Base-by-base conservation (phyloP, 2,888 invertebrate species). In the Sinopyrophorus schimmeli region DNA sequence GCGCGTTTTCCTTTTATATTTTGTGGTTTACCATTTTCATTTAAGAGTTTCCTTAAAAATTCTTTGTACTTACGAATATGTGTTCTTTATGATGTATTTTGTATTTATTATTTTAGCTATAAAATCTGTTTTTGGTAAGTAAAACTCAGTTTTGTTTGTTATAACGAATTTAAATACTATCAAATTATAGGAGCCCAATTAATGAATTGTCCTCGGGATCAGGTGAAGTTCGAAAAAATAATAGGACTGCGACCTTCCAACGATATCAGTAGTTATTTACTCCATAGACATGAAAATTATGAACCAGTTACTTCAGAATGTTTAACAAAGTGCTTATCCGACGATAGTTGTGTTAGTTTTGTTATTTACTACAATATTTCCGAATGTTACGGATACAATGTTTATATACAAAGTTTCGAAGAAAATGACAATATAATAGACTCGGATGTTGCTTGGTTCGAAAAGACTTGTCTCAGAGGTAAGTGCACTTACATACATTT, bases 401-500 rank as follows among this genome's bases (percentile, higher is more conserved):
- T 58, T 46, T 18, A 16, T n/a, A 17, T 47, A 1, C 24, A 30
- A 3, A 38, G 30, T 30, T 23, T 34, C 0, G 21, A 41, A 21
- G 51, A 51, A 30, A 28, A 20, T 26, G 41, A 51, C 1, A 51
- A 40, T 24, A 12, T 51, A n/a, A 69, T 76, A 2, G 82, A 84
- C 60, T 77, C 78, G 28, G 79, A 80, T 58, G 77, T 77, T 3
- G 81, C 80, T 3, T 86, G 82, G 73, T 87, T 83, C 63, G 79
- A 79, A 57, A 83, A 83, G 71, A 77, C 79, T 32, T 87, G 86
- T 63, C 66, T 83, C 53, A 72, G 76, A 70, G 76, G 82, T 81
- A 69, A 66, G 5, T 26, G n/a, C n/a, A n/a, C n/a, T n/a, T n/a
- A n/a, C n/a, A n/a, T n/a, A n/a, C n/a, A n/a, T n/a, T n/a, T n/a